Conservation (phyloP, 2,113 vertebrate species). For the Clupea harengus region DNA sequence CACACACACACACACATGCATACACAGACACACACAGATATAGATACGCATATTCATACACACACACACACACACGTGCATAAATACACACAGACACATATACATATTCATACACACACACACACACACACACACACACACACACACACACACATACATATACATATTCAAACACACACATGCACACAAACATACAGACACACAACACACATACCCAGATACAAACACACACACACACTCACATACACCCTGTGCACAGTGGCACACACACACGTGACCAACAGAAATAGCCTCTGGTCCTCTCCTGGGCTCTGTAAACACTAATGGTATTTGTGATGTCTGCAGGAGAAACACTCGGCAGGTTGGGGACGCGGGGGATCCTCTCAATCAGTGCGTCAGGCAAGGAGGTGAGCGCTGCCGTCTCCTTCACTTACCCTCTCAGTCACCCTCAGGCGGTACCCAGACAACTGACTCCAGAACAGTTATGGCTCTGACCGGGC, state of each 20-base stretch:
- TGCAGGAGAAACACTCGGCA: slow-evolving; percentile 75
- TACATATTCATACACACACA: neutral
- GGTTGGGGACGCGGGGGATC: slow-evolving; percentile 70
- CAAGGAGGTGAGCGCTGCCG: slow-evolving; percentile 71
- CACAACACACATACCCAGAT: neutral
- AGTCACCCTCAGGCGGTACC: neutral
- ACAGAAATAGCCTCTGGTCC: no score
- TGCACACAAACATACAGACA: neutral
- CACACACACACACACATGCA: neutral
- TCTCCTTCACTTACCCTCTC: neutral
- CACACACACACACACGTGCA: neutral
- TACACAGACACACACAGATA: neutral
- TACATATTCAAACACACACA: neutral
- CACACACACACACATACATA: no score
- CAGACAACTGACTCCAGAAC: neutral
- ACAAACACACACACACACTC: no score
- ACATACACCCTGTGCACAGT: neutral
- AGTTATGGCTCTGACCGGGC: neutral
- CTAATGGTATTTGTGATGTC: neutral
- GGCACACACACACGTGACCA: neutral
- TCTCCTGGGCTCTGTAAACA: neutral
- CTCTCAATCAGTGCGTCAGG: slow-evolving; percentile 74
- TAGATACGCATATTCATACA: neutral
- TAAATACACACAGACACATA: slow-evolving; percentile 11
- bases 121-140: no score